Conservation (phyloP, 2,113 vertebrate species). For the Lycaon pictus region DNA sequence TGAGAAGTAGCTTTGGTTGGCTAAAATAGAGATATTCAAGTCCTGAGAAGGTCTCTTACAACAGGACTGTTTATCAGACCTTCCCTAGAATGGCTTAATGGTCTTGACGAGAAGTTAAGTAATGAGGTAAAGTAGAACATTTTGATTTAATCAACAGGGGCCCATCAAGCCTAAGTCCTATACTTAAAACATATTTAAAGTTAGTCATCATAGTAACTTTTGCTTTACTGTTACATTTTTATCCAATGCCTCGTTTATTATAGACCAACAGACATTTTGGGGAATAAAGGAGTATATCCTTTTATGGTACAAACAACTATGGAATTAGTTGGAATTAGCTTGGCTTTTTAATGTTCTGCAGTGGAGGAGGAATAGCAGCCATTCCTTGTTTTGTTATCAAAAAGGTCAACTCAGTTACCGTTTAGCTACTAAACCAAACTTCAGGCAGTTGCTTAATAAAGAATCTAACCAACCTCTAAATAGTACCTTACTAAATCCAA, state of each 20-base stretch:
- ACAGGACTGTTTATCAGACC: background rate
- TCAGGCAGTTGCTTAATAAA: conserved; percentile 2
- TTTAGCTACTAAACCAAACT: background rate
- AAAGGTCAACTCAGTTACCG: background rate
- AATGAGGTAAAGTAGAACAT: background rate
- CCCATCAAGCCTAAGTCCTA: background rate
- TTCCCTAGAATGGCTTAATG: background rate
- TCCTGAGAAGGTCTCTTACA: background rate
- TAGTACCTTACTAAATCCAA: background rate
- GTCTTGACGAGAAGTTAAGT: background rate
- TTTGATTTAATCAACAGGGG: background rate
- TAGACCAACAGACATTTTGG: background rate
- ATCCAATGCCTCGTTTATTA: background rate
- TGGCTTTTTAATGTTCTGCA: background rate
- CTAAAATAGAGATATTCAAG: background rate
- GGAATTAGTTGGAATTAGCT: background rate
- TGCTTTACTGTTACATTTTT: background rate
- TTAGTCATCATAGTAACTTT: background rate
- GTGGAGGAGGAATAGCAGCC: background rate
- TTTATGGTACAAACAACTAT: background rate
- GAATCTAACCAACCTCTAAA: background rate
- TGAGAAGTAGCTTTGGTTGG: background rate
- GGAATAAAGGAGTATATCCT: background rate
- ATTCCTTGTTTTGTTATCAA: background rate
- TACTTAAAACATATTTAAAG: background rate